Evolutionary conservation across 2,797 vertebrate species (phyloP).

Genomic region (Coreius guichenoti): DNA sequence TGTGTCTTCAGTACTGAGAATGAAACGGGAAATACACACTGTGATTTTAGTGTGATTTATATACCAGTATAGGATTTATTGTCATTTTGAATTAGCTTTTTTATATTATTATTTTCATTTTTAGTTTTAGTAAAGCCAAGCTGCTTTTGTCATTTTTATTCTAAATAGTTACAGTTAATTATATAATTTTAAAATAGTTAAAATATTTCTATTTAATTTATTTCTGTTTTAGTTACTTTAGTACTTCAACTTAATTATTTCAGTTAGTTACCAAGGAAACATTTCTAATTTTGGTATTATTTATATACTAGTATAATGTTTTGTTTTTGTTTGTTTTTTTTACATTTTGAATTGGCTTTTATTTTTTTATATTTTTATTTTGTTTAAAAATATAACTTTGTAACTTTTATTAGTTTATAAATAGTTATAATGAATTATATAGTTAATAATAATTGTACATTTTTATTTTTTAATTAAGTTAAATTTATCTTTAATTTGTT

Average conservation of each 20-base stretch:
- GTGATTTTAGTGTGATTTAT: not conserved
- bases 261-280: not conserved
- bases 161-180: not conserved
- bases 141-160: not conserved
- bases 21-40: not conserved
- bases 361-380: not conserved
- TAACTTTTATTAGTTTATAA: not conserved
- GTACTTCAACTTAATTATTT: too few species aligned
- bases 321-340: too few species aligned
- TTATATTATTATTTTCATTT: not conserved
- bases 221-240: not conserved
- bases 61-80: not conserved
- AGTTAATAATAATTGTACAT: too few species aligned
- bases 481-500: not conserved
- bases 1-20: not conserved
- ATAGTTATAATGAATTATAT: too few species aligned
- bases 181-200: too few species aligned
- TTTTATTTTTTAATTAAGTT: not conserved
- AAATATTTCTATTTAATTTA: not conserved
- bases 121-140: not conserved
- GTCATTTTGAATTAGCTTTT: not conserved
- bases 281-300: not conserved
- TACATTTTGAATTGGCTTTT: not conserved
- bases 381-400: too few species aligned
- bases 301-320: too few species aligned